Base-by-base conservation (phyloP, 2,888 invertebrate genomes). In the Stomorhina lunata region DNA sequence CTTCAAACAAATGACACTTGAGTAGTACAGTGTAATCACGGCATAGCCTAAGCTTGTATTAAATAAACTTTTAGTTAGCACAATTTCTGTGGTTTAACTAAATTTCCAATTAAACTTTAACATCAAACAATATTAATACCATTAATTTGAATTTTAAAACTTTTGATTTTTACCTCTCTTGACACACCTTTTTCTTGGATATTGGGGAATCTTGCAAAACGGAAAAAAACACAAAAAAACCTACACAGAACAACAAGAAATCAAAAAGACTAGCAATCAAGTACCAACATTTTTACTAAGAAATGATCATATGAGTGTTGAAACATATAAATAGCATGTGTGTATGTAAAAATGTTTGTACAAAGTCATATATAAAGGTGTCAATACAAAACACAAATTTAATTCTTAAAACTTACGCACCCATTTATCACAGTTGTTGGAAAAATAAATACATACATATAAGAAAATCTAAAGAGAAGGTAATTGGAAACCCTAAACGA, bases 401-500 rank as follows among this genome's bases (percentile, higher is more conserved):
- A 68, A 73, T 77, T 81, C 68, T 73, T 73, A 73, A 78, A 78
- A 72, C 25, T 57, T 68, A 81, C 73, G 65, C 73, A 78, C 73
- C 78, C 73, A 69, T 75, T 27, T 82, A 78, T 53, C 57, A 76
- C 29, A 80, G 57, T 43, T 25, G 17, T 57, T 27, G 10, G 3
- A 48, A 2, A 68, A 20, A 12, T 10, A 32, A 17, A 3, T 15
- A 2, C 6, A 1, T 17, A 20, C 6, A 20, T 9, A 20, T 22
- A 25, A 25, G 25, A 55, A 17, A n/a, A n/a, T n/a, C n/a, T n/a
- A n/a, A n/a, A n/a, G n/a, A n/a, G 22, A 32, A 48, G 43, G 55
- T 69, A 69, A 75, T 66, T 75, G 79, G 77, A 77, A 68, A 81
- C 77, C 72, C 65, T 71, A 73, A 68, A 61, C 48, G n/a, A n/a